Conservation (phyloP, 2,113 vertebrate species). For the Cebus imitator region DNA sequence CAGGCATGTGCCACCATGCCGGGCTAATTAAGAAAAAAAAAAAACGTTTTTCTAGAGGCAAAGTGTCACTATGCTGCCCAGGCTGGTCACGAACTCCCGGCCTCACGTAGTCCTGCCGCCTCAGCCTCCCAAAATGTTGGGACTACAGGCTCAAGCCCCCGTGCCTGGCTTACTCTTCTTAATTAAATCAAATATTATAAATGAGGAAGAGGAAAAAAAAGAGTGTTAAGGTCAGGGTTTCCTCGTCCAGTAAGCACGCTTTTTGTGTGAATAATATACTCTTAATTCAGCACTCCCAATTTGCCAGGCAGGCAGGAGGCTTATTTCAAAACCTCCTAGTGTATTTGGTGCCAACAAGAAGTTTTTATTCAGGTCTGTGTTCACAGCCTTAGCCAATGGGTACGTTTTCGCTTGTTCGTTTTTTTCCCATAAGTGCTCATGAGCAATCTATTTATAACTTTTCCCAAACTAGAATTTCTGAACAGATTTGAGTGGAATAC, state of each 20-base stretch:
- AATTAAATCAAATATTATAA: constrained; percentile 64
- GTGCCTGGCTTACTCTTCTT: constrained; percentile 54
- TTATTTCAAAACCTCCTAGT: constrained; percentile 65
- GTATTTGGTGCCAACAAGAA: constrained; percentile 61
- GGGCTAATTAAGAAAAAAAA: no score
- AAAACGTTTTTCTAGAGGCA: no score
- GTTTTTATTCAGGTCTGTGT: constrained; percentile 65
- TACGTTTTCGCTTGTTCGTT: constrained; percentile 48
- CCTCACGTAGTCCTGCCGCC: no score
- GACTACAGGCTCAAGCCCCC: no score
- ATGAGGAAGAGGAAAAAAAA: constrained; percentile 54
- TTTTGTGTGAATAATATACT: constrained; percentile 70
- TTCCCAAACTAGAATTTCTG: constrained; percentile 33
- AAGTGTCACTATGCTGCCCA: no score
- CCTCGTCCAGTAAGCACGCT: constrained; percentile 53
- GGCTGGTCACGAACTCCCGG: no score
- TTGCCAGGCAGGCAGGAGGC: constrained; percentile 74
- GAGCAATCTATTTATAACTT: constrained; percentile 48
- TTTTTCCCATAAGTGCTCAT: constrained; percentile 59
- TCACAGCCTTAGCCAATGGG: constrained; percentile 9
- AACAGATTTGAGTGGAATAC: constrained; percentile 36
- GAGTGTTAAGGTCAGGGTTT: constrained; percentile 64
- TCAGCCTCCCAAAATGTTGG: no score
- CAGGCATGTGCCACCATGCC: no score
- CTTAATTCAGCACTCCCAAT: constrained; percentile 57